These are phyloP conservation scores for Pelusios castaneus DNA, from an alignment of 2,113 vertebrate species.

Conservation along the genomic window DNA sequence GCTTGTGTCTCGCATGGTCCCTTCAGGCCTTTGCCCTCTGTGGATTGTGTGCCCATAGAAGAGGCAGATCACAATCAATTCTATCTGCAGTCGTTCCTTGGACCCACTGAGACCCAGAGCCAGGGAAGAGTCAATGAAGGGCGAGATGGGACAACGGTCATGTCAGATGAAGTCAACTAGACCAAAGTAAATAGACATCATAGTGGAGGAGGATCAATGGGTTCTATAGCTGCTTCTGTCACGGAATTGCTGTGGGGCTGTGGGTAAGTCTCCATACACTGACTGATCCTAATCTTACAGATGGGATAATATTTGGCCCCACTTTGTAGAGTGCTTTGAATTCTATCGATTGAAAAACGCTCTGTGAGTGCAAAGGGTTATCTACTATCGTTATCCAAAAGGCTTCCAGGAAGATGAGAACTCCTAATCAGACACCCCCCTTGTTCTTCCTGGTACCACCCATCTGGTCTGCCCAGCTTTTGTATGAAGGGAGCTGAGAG, in stretches of 20 bases:
- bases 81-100: not conserved
- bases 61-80: not conserved
- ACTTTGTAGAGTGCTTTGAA: fast-evolving
- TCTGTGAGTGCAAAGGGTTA: not conserved
- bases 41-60: not conserved
- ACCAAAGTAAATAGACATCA: not conserved
- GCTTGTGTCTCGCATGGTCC: not conserved
- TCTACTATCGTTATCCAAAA: not conserved
- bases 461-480: not conserved
- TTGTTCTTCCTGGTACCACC: not conserved
- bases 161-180: not conserved
- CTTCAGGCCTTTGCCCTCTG: not conserved
- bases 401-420: not conserved
- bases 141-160: not conserved
- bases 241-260: fast-evolving
- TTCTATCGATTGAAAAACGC: not conserved
- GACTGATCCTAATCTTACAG: not conserved
- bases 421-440: not conserved
- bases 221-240: not conserved
- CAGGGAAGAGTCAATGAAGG: not conserved
- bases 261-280: not conserved
- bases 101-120: not conserved
- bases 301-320: not conserved
- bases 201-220: not conserved
- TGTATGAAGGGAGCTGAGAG: slow-evolving; percentile 8